Evolutionary conservation across 2,888 invertebrate species (phyloP).

Genomic region (Napeogenes sylphis): DNA sequence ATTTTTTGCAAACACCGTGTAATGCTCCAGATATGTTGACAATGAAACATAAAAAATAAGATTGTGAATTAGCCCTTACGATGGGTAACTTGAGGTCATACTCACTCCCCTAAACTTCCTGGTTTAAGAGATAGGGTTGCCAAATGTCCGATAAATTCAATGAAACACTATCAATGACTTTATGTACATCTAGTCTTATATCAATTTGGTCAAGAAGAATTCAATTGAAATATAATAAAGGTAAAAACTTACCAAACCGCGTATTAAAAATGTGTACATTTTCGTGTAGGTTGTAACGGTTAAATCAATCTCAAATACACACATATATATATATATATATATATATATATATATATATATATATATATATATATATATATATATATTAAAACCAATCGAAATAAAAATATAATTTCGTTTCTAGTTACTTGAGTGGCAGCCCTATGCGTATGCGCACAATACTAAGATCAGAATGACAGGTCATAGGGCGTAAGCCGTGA

Average conservation of each 20-base stretch:
- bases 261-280: too few species aligned
- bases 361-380: too few species aligned
- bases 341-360: too few species aligned
- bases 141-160: conserved; percentile 25
- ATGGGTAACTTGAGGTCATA: conserved; percentile 77
- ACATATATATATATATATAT: too few species aligned
- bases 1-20: conserved; percentile 58
- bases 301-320: too few species aligned
- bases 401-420: too few species aligned
- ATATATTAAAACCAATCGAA: too few species aligned
- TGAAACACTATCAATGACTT: not conserved
- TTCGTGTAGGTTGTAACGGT: too few species aligned
- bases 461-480: conserved; percentile 51
- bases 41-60: conserved; percentile 46
- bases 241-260: too few species aligned
- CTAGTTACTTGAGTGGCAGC: conserved; percentile 33
- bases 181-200: too few species aligned
- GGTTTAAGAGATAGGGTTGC: conserved; percentile 54
- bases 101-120: conserved; percentile 76
- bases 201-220: too few species aligned
- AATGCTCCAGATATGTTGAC: conserved; percentile 65
- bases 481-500: conserved; percentile 59
- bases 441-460: conserved; percentile 40
- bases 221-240: too few species aligned
- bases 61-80: conserved; percentile 53